Base-by-base conservation (phyloP, 2,888 invertebrate species). In the Drosophila algonquin region DNA sequence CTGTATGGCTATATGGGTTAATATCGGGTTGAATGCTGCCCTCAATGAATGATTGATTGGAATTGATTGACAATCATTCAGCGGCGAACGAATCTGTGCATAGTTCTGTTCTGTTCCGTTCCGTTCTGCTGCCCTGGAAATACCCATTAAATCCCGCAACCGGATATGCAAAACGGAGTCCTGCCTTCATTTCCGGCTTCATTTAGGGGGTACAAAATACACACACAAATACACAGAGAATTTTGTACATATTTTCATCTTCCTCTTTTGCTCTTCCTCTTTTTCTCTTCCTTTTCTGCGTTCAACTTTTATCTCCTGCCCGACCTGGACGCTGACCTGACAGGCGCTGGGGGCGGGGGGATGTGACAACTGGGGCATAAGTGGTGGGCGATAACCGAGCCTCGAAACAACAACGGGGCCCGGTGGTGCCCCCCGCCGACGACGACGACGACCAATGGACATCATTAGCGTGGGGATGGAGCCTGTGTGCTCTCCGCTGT, bases 331-430 rank as follows among this genome's bases (percentile, higher is more conserved):
- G 35, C 35, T 14, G 32, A 32, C 1, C 10, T 32, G 32, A 32
- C 32, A 32, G 32, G 32, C 32, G 32, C 32, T 32, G 35, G 4
- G 35, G 32, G 3, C 0, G 35, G 12, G 35, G 35, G 6, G 6
- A 40, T 40, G 40, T 40, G 40, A 40, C 40, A 40, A 40, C 14
- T 47, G 30, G 30, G 56, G 54, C 74, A 62, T 75, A 74, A 77
- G 78, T 78, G 75, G 52, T 56, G 40, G 27, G 53, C 78, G 72
- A 81, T 78, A 79, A 75, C 65, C 72, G 75, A 72, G 78, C 72
- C 75, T 78, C 55, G 65, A 68, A 64, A 71, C 63, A 71, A 78
- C 53, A 48, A 24, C 24, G 21, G 21, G 21, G 21, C 24, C 24
- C 24, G 24, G 24, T 24, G 24, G 24, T 24, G 24, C 24, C 24